These are phyloP conservation scores for Mola mola DNA, from an alignment of 2,113 vertebrate species.

Conservation along the genomic window DNA sequence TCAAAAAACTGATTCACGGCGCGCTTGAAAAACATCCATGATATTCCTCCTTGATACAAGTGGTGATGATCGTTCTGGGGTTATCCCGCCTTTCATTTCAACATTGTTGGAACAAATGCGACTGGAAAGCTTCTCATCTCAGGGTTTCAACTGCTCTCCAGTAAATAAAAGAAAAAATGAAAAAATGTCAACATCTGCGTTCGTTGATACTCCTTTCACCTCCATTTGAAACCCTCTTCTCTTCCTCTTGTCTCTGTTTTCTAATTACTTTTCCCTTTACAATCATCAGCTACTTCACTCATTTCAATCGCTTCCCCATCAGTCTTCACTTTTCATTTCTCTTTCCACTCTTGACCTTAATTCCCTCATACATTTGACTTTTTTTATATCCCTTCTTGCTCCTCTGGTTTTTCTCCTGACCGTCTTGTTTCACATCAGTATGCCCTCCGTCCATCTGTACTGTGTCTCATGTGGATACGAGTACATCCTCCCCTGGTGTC, in stretches of 20 bases:
- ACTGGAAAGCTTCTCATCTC: neutral
- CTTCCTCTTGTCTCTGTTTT: neutral
- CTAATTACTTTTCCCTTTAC: neutral
- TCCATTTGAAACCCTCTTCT: neutral
- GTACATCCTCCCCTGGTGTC: too few relatives aligned
- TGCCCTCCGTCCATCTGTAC: too few relatives aligned
- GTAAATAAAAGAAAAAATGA: neutral
- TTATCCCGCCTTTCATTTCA: constrained; percentile 1
- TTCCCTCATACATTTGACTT: neutral
- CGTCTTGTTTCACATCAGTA: too few relatives aligned
- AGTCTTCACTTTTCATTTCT: too few relatives aligned
- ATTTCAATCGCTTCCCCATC: too few relatives aligned
- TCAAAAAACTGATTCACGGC: neutral
- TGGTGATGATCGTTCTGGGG: neutral
- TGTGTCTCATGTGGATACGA: too few relatives aligned
- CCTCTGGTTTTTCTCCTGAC: too few relatives aligned
- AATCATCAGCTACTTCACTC: neutral
- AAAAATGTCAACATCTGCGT: neutral
- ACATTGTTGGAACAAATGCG: neutral
- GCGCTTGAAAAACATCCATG: constrained; percentile 2
- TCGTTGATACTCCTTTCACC: neutral
- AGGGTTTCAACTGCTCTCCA: neutral
- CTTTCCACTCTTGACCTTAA: neutral
- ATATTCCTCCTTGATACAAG: neutral
- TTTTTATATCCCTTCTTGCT: neutral